Base-by-base conservation (phyloP, 2,888 invertebrate species). In the Timema podura region DNA sequence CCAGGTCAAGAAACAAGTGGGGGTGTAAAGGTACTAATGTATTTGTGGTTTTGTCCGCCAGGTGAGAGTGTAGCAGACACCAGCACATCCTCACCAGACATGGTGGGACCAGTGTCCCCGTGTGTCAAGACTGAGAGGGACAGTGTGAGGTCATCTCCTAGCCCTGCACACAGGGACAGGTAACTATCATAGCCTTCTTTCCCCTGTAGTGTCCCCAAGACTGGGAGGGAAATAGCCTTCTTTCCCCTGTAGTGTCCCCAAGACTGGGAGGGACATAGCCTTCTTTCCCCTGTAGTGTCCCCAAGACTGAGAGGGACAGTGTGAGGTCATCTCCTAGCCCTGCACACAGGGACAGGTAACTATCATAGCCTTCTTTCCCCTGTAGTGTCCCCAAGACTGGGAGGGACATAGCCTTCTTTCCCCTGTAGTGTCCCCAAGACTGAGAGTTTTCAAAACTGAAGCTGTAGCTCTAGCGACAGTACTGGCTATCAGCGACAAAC, bases 31-130 rank as follows among this genome's bases (percentile, higher is more conserved):
- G 15, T 13, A 9, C 30, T 65, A 46, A 48, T 66, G 67, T 70
- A 13, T 74, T 74, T 73, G 45, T 71, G 71, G 69, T 61, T 61
- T 30, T 30, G 30, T 30, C 30, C 30, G 30, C 30, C 88, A 91
- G 91, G 91, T 85, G 95, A 94, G 87, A 94, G 93, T 82, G 91
- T 93, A 85, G 93, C 93, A 82, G 95, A 95, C 85, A 93, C 94
- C 82, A 93, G 92, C 83, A 93, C 93, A 81, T 93, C 94, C 81
- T 95, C 94, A 81, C 93, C 93, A 82, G 94, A 94, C 85, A 88
- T 91, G 78, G 85, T 87, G 79, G 90, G 91, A 82, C 92, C 93
- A 81, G 88, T 91, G 82, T 93, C 93, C 81, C 93, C 93, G 81
- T 81, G 79, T 77, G 80, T 81, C 70, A 78, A 77, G 71, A 72